Evolutionary conservation across 2,113 vertebrate species (phyloP).

Genomic region (Mionectes macconnelli): DNA sequence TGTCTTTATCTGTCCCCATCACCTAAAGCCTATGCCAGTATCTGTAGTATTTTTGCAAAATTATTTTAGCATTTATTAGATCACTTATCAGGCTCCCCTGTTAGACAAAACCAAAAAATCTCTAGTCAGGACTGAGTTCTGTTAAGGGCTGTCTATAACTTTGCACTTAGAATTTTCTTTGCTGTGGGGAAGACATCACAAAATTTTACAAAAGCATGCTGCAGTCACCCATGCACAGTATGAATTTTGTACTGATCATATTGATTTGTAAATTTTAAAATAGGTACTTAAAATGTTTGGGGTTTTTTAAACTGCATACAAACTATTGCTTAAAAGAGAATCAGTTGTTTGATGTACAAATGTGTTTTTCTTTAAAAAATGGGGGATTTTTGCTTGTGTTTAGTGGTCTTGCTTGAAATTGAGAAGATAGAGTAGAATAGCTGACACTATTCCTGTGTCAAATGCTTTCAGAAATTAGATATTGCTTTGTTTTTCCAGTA

Average conservation of each 20-base stretch:
- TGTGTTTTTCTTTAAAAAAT: neutral
- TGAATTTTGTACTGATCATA: neutral
- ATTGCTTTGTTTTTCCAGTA: neutral
- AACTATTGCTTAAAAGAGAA: neutral
- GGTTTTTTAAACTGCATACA: neutral
- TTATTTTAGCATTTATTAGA: neutral
- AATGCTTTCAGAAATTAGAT: neutral
- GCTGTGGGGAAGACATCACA: neutral
- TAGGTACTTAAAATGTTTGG: neutral
- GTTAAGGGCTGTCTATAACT: neutral
- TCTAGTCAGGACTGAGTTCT: neutral
- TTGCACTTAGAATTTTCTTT: neutral
- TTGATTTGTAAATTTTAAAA: neutral
- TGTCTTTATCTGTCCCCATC: neutral
- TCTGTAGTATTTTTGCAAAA: neutral
- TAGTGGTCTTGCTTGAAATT: neutral
- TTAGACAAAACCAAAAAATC: rapidly evolving
- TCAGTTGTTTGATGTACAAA: neutral
- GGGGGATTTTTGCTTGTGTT: neutral
- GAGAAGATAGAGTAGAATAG: neutral
- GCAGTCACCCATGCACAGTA: neutral
- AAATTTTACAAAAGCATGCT: neutral
- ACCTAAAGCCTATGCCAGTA: neutral
- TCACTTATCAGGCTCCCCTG: neutral
- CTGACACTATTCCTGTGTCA: neutral